phyloP scores from a whole-genome alignment of 2,113 vertebrate species.

The Sminthopsis crassicaudata region DNA sequence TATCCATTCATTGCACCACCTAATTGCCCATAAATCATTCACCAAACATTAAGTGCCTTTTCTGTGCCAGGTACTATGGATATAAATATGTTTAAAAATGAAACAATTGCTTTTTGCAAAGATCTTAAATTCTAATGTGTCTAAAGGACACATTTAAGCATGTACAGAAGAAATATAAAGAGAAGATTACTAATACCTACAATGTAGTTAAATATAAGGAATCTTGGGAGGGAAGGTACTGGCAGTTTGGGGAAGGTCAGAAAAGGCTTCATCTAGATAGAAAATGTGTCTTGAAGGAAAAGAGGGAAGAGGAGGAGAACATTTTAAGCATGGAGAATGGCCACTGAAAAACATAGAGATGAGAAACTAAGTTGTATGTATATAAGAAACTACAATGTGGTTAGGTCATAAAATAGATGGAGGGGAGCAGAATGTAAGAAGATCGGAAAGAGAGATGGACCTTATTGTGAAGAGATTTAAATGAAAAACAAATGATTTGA shows the following conservation, averaged over 20 bases:
- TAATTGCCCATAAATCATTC: background rate
- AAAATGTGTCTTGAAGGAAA: background rate
- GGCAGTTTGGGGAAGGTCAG: background rate
- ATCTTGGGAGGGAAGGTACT: background rate
- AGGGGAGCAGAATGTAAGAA: background rate
- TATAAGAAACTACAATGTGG: background rate
- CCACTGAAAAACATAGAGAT: background rate
- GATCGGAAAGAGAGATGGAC: background rate
- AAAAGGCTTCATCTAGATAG: background rate
- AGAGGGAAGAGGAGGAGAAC: background rate
- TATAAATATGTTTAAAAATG: background rate
- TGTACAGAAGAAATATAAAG: background rate
- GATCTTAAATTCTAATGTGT: background rate
- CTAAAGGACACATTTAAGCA: background rate
- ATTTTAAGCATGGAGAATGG: background rate
- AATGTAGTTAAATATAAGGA: background rate
- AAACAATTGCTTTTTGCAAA: background rate
- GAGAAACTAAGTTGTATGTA: background rate
- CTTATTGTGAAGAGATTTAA: background rate
- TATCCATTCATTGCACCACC: no score
- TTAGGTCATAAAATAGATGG: background rate
- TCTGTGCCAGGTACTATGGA: background rate
- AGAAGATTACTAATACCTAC: background rate
- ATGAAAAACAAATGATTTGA: background rate
- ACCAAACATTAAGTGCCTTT: background rate